Evolutionary conservation across 1,140 invertebrate genomes (phyloP).

Genomic region (Lasioglossum baleicum): DNA sequence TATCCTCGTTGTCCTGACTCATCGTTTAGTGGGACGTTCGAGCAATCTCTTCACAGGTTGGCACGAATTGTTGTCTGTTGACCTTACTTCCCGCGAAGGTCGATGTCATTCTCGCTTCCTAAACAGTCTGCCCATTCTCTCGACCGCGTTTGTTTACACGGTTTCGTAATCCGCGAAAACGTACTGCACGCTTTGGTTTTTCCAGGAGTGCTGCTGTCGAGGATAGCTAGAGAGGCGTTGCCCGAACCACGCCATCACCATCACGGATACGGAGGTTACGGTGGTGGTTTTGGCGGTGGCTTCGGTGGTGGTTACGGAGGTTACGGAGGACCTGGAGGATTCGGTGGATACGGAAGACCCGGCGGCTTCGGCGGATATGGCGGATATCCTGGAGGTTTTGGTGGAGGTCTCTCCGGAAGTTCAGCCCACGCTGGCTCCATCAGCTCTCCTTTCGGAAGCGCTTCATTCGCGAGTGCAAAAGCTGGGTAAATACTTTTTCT

Average conservation of each 20-base stretch:
- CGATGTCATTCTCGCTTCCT: background rate
- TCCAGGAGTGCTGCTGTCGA: background rate
- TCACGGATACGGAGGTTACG: conserved; percentile 7
- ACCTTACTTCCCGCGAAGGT: background rate
- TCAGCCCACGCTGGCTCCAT: conserved; percentile 49
- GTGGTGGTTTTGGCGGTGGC: background rate
- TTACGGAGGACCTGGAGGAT: background rate
- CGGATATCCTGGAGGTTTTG: conserved; percentile 15
- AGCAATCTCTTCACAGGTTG: background rate
- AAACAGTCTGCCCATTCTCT: background rate
- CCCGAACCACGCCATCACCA: conserved; percentile 27
- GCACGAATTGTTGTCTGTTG: background rate
- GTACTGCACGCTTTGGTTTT: background rate
- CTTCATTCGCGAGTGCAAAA: conserved; percentile 40
- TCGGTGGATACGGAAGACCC: conserved; percentile 16
- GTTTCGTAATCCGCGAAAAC: background rate
- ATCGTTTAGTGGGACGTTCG: conserved; percentile 14
- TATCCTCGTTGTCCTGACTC: conserved; percentile 3
- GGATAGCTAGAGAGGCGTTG: conserved; percentile 23
- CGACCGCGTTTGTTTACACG: background rate
- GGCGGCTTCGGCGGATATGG: conserved; percentile 26
- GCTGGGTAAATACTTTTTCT: conserved; percentile 48
- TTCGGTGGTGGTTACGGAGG: background rate
- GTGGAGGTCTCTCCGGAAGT: conserved; percentile 36
- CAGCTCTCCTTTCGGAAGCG: conserved; percentile 54